A percentile compares a stretch with the other conserved stretches of the same genome.
Evolutionary conservation across 2,888 invertebrate species (phyloP).

Genomic region (Operophtera brumata): DNA sequence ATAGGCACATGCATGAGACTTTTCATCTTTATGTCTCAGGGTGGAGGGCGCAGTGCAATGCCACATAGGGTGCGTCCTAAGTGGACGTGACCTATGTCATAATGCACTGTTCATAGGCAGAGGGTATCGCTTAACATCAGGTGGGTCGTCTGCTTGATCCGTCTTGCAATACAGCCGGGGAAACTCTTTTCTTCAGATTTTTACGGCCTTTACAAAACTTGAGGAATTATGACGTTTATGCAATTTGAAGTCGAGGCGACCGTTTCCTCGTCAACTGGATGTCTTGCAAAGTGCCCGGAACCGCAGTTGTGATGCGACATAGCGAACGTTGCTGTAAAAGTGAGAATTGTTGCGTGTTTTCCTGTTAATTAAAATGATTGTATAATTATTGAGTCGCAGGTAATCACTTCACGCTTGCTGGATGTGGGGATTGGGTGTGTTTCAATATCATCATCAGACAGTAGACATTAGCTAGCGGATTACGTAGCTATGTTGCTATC

Average conservation of each 20-base stretch:
- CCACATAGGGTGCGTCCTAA: no score
- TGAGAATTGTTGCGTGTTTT: constrained; percentile 13
- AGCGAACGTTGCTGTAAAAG: constrained; percentile 18
- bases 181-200: no score
- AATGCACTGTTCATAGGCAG: no score
- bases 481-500: no score
- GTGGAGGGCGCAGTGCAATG: no score
- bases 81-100: no score
- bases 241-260: constrained; percentile 6
- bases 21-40: no score
- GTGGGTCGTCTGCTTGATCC: no score
- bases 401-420: constrained; percentile 12
- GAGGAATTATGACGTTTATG: constrained; percentile 38
- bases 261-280: constrained; percentile 31
- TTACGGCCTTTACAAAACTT: not conserved
- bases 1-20: no score
- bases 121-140: no score
- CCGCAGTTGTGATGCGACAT: constrained; percentile 36
- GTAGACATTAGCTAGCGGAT: not conserved
- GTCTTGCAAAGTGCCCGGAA: constrained; percentile 41
- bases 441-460: no score
- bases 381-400: constrained; percentile 2
- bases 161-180: no score
- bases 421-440: not conserved
- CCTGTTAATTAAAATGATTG: constrained; percentile 17